Evolutionary conservation across 2,888 invertebrate genomes (phyloP).

Genomic region (Cataglyphis cursor): DNA sequence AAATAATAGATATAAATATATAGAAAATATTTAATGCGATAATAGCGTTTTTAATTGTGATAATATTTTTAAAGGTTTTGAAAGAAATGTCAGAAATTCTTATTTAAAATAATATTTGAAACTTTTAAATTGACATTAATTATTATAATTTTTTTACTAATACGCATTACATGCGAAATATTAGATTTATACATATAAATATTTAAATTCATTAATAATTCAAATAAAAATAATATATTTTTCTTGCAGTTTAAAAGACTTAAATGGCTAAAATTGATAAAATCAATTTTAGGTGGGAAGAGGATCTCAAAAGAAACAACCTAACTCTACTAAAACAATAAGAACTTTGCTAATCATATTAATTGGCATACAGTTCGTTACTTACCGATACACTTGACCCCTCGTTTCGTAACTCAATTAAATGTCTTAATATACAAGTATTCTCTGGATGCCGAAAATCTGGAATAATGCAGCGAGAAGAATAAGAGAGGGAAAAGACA

Average conservation of each 20-base stretch:
- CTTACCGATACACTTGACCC: constrained; percentile 62
- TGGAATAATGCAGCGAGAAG: constrained; percentile 15
- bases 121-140: not conserved
- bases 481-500: constrained; percentile 16
- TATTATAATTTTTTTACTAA: not conserved
- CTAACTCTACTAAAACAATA: not conserved
- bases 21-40: not conserved
- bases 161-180: not conserved
- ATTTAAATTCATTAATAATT: constrained; percentile 5
- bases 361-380: constrained; percentile 65
- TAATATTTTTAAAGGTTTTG: not conserved
- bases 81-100: not conserved
- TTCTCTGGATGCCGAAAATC: constrained; percentile 31
- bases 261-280: not conserved
- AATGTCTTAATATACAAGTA: constrained; percentile 55
- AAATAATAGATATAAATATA: not conserved
- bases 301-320: not conserved
- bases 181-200: not conserved
- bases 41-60: not conserved
- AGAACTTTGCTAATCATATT: not conserved
- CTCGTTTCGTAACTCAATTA: constrained; percentile 64
- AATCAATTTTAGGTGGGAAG: not conserved
- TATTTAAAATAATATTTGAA: not conserved
- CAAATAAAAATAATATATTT: not conserved
- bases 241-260: not conserved